phyloP scores from a whole-genome alignment of 1,140 invertebrate species.

The Lepidotrigona ventralis region DNA sequence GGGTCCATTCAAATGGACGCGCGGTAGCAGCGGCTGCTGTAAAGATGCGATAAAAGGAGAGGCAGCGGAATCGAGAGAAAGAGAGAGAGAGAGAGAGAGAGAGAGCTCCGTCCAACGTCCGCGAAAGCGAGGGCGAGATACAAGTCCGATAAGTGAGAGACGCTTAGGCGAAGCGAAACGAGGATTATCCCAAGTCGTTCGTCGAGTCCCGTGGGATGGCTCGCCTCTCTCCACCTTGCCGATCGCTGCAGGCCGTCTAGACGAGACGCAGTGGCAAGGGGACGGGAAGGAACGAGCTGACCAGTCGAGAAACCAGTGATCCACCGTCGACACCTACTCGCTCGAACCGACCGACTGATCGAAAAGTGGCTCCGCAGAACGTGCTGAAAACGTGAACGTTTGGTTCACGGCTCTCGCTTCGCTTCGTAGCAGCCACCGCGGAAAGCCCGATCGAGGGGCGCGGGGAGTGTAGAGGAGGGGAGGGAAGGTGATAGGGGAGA shows the following conservation, averaged over 20 bases:
- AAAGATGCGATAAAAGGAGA: slow-evolving; percentile 36
- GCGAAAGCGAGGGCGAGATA: slow-evolving; percentile 55
- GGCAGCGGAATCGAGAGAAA: not conserved
- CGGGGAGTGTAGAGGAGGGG: too few species aligned
- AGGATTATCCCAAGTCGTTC: slow-evolving; percentile 67
- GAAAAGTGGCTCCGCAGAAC: slow-evolving; percentile 37
- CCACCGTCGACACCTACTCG: slow-evolving; percentile 49
- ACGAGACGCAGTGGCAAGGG: not conserved
- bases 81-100: slow-evolving; percentile 22
- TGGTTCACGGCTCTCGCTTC: not conserved
- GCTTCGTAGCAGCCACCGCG: not conserved
- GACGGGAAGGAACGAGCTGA: slow-evolving; percentile 33
- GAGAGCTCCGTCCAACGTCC: slow-evolving; percentile 45
- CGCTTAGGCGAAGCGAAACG: slow-evolving; percentile 63
- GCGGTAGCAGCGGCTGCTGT: not conserved
- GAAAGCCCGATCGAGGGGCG: not conserved
- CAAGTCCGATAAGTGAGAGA: slow-evolving; percentile 70
- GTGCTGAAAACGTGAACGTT: slow-evolving; percentile 32
- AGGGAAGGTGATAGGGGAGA: not conserved
- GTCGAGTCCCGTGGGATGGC: slow-evolving; percentile 56
- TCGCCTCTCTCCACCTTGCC: slow-evolving; percentile 32
- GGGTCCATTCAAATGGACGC: not conserved
- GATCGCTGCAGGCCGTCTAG: slow-evolving; percentile 16
- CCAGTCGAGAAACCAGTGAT: slow-evolving; percentile 56
- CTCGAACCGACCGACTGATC: slow-evolving; percentile 22